phyloP scores from a whole-genome alignment of 2,797 vertebrate species.

The Manis pentadactyla region DNA sequence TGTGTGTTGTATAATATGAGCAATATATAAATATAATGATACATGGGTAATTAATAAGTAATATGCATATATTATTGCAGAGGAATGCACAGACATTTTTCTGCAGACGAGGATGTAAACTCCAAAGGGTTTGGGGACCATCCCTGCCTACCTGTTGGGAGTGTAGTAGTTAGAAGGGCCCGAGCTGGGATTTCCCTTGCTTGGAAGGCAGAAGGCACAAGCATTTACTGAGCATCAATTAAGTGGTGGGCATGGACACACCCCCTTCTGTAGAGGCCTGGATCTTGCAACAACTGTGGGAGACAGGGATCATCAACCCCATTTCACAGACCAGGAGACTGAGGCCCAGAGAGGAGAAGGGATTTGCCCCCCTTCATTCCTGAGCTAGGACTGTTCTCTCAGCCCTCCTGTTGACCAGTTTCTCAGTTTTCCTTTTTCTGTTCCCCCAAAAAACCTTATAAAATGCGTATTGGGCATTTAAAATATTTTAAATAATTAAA shows the following conservation, averaged over 20 bases:
- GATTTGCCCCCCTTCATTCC: not conserved
- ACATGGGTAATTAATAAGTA: not conserved
- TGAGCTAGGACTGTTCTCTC: not conserved
- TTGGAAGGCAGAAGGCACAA: not conserved
- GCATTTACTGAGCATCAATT: not conserved
- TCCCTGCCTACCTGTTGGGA: not conserved
- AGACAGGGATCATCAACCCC: not conserved
- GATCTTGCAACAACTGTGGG: not conserved
- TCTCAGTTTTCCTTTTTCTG: not conserved
- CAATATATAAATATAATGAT: not conserved
- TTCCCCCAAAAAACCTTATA: not conserved
- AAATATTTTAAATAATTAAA: constrained; percentile 23
- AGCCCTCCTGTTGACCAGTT: not conserved
- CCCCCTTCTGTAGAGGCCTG: not conserved
- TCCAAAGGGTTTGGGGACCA: not conserved
- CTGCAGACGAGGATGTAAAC: not conserved
- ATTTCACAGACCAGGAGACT: not conserved
- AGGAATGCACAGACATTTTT: not conserved
- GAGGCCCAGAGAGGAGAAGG: not conserved
- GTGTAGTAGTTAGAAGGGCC: not conserved
- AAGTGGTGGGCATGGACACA: not conserved
- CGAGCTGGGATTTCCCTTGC: not conserved
- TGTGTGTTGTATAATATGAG: not conserved
- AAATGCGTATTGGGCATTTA: not conserved
- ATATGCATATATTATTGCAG: not conserved